Evolutionary conservation across 2,888 invertebrate genomes (phyloP), one percentile per base, ranked within the genome.

Genomic region (Hirtodrosophila trivittata): DNA sequence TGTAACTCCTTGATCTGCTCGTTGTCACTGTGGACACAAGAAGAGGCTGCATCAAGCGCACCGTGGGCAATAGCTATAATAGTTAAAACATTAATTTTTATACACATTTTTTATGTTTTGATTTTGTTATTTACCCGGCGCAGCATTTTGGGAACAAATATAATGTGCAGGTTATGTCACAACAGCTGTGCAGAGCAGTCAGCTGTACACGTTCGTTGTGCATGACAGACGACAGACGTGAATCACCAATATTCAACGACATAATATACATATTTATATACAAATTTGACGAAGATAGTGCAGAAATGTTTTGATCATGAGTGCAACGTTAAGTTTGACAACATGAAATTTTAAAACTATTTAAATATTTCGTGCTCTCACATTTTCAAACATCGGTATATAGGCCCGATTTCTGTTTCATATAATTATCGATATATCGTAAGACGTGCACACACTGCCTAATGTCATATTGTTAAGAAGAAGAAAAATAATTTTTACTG

Each of bases 101-200:
- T 66, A 47, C 10, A 65, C 0, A 21, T 30, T 13, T 47, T n/a
- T 7, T 7, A 9, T 4, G 0, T 39, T 30, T 39, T 28, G 2
- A 8, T 4, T 0, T 21, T 45, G 46, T 59, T 77, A 75, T 82
- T 78, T 85, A 78, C 78, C 18, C 45, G 67, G 12, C 83, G 75
- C 10, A 78, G 16, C 78, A 78, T 77, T 77, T 73, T 66, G 5
- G n/a, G n/a, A n/a, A n/a, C n/a, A 3, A 30, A 33, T 25, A 16
- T 37, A 42, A 28, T 28, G 21, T 37, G 38, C 38, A 71, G 75
- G 84, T 84, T 87, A 81, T 80, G 62, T 86, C 84, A 83, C 62
- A 69, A 59, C 71, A 72, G 75, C 76, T 80, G 76, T 73, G 1
- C 9, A 21, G 3, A 8, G 5, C 1, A 35, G 0, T 6, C 5